Conservation (phyloP, 2,888 invertebrate genomes). For the Caradrina clavipalpis region DNA sequence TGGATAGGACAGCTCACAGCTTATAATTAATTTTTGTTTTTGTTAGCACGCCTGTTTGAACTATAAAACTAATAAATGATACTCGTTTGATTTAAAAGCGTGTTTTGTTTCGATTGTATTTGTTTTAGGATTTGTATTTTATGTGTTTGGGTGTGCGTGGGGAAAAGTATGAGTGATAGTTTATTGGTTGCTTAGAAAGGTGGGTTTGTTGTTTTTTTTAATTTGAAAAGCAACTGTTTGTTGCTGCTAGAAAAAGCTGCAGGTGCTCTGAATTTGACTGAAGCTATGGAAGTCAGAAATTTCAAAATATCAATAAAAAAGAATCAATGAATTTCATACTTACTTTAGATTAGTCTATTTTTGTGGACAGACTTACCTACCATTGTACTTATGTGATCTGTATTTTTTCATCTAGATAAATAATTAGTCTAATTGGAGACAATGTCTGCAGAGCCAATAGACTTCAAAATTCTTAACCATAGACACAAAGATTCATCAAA, state of each 20-base stretch:
- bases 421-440: too few species aligned
- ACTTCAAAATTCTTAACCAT: not conserved
- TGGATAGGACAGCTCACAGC: conserved; percentile 70
- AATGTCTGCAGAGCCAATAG: too few species aligned
- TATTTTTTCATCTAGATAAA: too few species aligned
- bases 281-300: not conserved
- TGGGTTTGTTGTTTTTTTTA: not conserved
- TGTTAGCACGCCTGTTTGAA: conserved; percentile 57
- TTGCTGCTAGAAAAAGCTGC: not conserved
- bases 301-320: too few species aligned
- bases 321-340: too few species aligned
- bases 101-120: conserved; percentile 40
- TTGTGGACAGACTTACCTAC: too few species aligned
- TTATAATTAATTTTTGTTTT: conserved; percentile 73
- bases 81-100: conserved; percentile 52
- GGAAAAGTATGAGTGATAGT: conserved; percentile 22
- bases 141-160: conserved; percentile 22
- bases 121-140: conserved; percentile 47
- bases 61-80: conserved; percentile 64
- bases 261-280: not conserved
- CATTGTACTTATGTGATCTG: too few species aligned
- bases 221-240: not conserved
- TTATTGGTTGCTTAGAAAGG: conserved; percentile 27
- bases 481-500: not conserved
- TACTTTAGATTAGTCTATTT: too few species aligned